These are phyloP conservation scores for Mormyrus iriodes DNA, from an alignment of 2,113 vertebrate genomes.

Conservation along the genomic window DNA sequence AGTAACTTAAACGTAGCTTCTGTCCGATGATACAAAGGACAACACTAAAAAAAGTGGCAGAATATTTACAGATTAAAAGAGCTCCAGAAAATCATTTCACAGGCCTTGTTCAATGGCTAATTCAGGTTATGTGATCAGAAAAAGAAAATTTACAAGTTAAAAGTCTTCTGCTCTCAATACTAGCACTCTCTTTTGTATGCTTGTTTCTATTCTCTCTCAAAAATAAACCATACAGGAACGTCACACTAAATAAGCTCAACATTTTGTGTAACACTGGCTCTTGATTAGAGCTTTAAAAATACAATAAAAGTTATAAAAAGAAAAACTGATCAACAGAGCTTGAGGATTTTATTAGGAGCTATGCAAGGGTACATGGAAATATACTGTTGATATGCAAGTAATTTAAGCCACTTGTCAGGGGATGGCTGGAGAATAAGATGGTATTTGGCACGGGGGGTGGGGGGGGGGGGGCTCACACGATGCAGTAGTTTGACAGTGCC, in stretches of 20 bases:
- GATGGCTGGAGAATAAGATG: background rate
- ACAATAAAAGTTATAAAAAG: background rate
- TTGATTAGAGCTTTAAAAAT: background rate
- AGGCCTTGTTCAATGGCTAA: too few species aligned
- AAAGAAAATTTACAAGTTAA: too few species aligned
- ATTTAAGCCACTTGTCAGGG: background rate
- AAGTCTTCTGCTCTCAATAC: background rate
- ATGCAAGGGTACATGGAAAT: constrained; percentile 5
- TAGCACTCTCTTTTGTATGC: background rate
- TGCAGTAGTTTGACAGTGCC: background rate
- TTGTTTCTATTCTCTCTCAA: background rate
- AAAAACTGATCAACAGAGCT: background rate
- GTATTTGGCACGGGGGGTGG: background rate
- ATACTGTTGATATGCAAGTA: background rate
- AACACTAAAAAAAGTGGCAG: background rate
- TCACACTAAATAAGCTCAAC: background rate
- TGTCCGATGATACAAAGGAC: background rate
- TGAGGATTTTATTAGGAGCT: constrained; percentile 10
- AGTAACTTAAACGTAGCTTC: background rate
- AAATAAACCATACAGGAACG: background rate
- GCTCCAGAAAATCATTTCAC: background rate
- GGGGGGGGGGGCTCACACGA: background rate
- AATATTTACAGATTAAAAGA: background rate
- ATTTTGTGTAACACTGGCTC: background rate
- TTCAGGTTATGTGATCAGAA: too few species aligned